Conservation (phyloP, 1,140 invertebrate species). For the Frieseomelitta varia region DNA sequence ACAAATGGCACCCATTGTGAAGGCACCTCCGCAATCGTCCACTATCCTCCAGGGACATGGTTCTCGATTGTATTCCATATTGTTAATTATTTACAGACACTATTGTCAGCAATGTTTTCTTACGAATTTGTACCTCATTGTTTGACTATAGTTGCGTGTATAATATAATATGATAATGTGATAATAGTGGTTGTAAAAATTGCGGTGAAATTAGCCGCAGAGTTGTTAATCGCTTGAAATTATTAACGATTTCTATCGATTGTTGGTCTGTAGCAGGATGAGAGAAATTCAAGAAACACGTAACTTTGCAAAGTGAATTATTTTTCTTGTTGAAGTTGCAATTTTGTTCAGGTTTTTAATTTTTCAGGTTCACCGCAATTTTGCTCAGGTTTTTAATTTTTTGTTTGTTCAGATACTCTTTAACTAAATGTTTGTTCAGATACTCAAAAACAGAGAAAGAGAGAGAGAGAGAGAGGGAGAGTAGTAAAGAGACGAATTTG, state of each 20-base stretch:
- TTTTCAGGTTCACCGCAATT: too few relatives aligned
- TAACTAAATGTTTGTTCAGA: too few relatives aligned
- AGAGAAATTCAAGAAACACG: too few relatives aligned
- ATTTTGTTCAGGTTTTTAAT: too few relatives aligned
- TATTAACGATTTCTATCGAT: background rate
- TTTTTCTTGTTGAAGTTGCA: too few relatives aligned
- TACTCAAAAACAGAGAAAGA: too few relatives aligned
- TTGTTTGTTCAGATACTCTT: too few relatives aligned
- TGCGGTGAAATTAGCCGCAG: background rate
- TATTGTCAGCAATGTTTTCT: background rate
- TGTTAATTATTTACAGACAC: background rate
- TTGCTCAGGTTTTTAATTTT: too few relatives aligned
- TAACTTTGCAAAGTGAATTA: too few relatives aligned
- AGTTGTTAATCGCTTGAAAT: background rate
- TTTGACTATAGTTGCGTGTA: background rate
- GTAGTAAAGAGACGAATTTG: too few relatives aligned
- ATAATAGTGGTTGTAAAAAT: background rate
- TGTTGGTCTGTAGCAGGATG: too few relatives aligned
- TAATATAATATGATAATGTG: background rate
- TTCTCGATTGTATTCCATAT: conserved; percentile 62
- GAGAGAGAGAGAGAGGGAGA: too few relatives aligned
- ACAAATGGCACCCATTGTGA: conserved; percentile 57
- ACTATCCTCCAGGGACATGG: conserved; percentile 62
- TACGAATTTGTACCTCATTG: background rate
- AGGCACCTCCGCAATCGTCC: conserved; percentile 62